These are phyloP conservation scores for Brachymystax lenok DNA, from an alignment of 2,797 vertebrate genomes.

Conservation along the genomic window DNA sequence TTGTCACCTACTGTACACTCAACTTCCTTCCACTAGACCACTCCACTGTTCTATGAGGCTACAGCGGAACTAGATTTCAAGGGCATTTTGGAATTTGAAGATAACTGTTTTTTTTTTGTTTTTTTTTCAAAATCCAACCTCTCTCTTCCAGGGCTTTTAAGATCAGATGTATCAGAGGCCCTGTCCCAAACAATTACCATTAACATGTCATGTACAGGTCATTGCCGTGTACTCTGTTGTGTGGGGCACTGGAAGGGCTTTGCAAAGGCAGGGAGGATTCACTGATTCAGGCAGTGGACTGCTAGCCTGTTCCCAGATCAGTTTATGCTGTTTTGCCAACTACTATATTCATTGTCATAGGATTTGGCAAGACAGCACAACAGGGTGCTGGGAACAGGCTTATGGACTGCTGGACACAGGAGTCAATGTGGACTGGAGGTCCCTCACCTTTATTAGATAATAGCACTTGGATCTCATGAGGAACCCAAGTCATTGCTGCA, in stretches of 20 bases:
- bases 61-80: constrained; percentile 21
- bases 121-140: constrained; percentile 12
- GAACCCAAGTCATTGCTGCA: neutral
- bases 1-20: constrained; percentile 18
- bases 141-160: constrained; percentile 24
- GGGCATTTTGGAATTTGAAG: constrained; percentile 29
- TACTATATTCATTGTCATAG: neutral
- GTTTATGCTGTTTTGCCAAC: neutral
- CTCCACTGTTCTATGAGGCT: constrained; percentile 20
- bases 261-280: constrained; percentile 19
- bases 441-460: neutral
- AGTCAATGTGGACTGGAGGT: neutral
- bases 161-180: constrained; percentile 49
- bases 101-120: constrained; percentile 33
- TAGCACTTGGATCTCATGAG: neutral
- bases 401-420: neutral
- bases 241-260: constrained; percentile 56
- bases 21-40: constrained; percentile 18
- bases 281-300: constrained; percentile 53
- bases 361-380: neutral
- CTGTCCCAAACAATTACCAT: constrained; percentile 68
- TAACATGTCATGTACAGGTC: constrained; percentile 50
- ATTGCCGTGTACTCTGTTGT: constrained; percentile 30
- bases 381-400: neutral
- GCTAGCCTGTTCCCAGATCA: neutral